These are phyloP conservation scores for Chaetops frenatus DNA, from an alignment of 2,113 vertebrate species.

Conservation along the genomic window DNA sequence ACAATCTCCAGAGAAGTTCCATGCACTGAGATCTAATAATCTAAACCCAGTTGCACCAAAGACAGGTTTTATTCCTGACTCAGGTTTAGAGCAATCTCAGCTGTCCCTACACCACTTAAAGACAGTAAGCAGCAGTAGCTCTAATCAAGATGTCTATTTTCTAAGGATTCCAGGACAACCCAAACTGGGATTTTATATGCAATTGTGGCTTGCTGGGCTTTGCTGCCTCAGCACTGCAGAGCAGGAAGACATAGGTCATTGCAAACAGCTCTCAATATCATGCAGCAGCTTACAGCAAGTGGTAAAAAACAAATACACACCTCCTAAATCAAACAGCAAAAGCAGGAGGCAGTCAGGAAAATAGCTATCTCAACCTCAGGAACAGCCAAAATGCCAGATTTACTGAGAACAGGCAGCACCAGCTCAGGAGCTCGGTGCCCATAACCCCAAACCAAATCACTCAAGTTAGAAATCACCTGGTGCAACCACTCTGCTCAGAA, in stretches of 20 bases:
- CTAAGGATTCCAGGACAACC: not conserved
- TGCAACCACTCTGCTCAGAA: not conserved
- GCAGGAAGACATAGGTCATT: not conserved
- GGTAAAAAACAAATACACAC: not conserved
- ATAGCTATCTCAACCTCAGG: not conserved
- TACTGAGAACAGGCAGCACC: not conserved
- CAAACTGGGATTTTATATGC: not conserved
- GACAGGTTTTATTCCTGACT: not conserved
- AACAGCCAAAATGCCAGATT: not conserved
- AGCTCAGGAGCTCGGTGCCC: not conserved
- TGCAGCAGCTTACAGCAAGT: not conserved
- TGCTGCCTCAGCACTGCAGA: not conserved
- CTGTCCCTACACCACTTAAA: not conserved
- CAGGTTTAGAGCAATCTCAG: not conserved
- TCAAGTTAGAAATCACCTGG: not conserved
- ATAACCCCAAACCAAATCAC: not conserved
- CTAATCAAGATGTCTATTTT: not conserved
- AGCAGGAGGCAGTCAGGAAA: not conserved
- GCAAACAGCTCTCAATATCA: not conserved
- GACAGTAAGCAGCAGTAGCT: not conserved
- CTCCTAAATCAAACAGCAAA: not conserved
- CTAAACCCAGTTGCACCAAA: not conserved
- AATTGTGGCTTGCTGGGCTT: not conserved
- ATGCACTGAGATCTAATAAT: not conserved
- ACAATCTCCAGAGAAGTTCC: not conserved